These are phyloP conservation scores for Philopedon plagiatum DNA, from an alignment of 2,888 invertebrate species.

Conservation along the genomic window DNA sequence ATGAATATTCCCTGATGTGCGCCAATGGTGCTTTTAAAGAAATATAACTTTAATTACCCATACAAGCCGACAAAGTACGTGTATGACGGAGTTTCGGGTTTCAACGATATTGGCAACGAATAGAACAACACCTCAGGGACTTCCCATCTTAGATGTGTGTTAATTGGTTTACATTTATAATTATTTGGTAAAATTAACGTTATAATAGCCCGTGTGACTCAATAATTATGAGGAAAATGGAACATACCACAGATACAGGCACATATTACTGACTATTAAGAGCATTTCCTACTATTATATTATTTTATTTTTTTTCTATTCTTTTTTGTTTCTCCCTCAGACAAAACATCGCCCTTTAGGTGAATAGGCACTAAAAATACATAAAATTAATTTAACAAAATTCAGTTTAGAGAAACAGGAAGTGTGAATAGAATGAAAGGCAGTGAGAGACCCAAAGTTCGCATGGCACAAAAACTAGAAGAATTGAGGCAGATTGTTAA, in stretches of 20 bases:
- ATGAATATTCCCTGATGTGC: too few relatives aligned
- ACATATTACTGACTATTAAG: background rate
- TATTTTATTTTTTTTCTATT: too few relatives aligned
- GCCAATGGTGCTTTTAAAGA: background rate
- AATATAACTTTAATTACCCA: background rate
- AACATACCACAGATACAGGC: background rate
- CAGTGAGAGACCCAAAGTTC: too few relatives aligned
- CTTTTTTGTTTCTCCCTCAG: too few relatives aligned
- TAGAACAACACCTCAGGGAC: constrained; percentile 40
- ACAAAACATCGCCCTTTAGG: too few relatives aligned
- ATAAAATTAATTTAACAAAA: too few relatives aligned
- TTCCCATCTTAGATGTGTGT: constrained; percentile 35
- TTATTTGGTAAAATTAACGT: constrained; percentile 1
- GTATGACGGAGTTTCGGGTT: background rate
- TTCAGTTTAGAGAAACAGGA: too few relatives aligned
- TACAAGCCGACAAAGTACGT: background rate
- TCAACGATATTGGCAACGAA: constrained; percentile 5
- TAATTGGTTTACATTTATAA: constrained; percentile 9
- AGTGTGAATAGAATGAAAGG: too few relatives aligned
- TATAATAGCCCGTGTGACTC: background rate
- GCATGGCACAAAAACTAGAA: too few relatives aligned
- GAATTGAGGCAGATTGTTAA: too few relatives aligned
- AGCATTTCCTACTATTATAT: too few relatives aligned
- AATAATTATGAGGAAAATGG: background rate
- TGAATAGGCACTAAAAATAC: too few relatives aligned